These are phyloP conservation scores for Leptinotarsa defecta DNA, from an alignment of 1,140 invertebrate genomes.

Conservation along the genomic window DNA sequence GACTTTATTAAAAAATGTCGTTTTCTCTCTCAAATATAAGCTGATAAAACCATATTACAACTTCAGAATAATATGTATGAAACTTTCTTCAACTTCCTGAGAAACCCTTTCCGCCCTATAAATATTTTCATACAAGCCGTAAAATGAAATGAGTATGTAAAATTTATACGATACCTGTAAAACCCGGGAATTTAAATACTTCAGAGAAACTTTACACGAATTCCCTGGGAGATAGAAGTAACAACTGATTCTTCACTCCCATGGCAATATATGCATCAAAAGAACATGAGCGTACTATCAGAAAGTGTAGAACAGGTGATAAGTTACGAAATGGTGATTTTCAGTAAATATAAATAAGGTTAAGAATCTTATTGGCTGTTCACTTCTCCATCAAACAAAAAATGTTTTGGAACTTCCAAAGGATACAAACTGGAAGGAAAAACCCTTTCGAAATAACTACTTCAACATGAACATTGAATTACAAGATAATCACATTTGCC, in stretches of 20 bases:
- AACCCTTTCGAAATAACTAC: too few species aligned
- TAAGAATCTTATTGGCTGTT: fast-evolving
- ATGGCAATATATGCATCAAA: constrained; percentile 28
- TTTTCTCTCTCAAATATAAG: too few species aligned
- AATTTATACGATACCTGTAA: not conserved
- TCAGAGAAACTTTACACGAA: constrained; percentile 17
- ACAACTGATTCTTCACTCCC: constrained; percentile 30
- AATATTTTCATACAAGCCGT: constrained; percentile 1
- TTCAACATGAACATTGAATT: too few species aligned
- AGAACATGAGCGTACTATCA: not conserved
- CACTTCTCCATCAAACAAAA: not conserved
- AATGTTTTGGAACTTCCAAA: not conserved
- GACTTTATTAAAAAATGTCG: too few species aligned
- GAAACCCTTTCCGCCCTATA: not conserved
- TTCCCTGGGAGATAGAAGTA: not conserved
- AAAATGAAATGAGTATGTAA: not conserved
- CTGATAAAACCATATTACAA: too few species aligned
- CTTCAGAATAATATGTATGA: too few species aligned
- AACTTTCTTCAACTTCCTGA: too few species aligned
- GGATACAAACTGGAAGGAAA: too few species aligned
- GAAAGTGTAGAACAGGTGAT: too few species aligned
- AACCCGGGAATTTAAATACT: constrained; percentile 9
- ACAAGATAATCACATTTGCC: too few species aligned
- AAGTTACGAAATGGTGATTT: too few species aligned
- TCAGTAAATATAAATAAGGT: too few species aligned